Conservation (phyloP, 2,888 invertebrate species). For the Carterocephalus palaemon region DNA sequence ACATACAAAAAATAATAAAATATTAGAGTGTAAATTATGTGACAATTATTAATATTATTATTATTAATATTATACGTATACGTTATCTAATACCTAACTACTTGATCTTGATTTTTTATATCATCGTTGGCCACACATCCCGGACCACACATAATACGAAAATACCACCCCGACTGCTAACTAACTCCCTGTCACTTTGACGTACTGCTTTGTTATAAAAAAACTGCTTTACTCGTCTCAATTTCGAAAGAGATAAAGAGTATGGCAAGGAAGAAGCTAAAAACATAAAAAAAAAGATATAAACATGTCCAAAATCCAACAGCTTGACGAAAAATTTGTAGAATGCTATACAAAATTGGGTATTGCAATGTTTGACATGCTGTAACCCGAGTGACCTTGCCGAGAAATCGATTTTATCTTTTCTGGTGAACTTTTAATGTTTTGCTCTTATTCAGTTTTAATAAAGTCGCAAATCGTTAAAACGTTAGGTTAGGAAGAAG, state of each 20-base stretch:
- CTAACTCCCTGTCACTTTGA: slow-evolving; percentile 25
- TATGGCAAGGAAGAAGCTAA: slow-evolving; percentile 2
- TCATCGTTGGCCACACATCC: slow-evolving; percentile 17
- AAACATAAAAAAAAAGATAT: slow-evolving; percentile 10
- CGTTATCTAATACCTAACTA: too few relatives aligned
- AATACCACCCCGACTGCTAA: slow-evolving; percentile 30
- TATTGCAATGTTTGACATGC: slow-evolving; percentile 22
- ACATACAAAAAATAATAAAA: too few relatives aligned
- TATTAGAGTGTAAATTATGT: too few relatives aligned
- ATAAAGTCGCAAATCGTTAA: slow-evolving; percentile 5
- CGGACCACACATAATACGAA: slow-evolving; percentile 32
- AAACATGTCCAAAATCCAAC: slow-evolving; percentile 14
- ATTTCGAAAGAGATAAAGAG: slow-evolving; percentile 6
- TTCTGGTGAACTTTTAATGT: neutral
- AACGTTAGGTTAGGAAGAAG: neutral
- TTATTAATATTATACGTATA: neutral
- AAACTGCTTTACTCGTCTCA: slow-evolving; percentile 11
- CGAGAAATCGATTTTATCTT: neutral
- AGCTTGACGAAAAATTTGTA: slow-evolving; percentile 15
- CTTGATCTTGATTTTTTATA: slow-evolving; percentile 17
- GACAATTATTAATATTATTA: slow-evolving; percentile 3
- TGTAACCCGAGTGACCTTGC: slow-evolving; percentile 21
- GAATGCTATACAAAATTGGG: slow-evolving; percentile 16
- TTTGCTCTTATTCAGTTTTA: neutral
- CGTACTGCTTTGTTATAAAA: slow-evolving; percentile 10